Base-by-base conservation (phyloP, 2,888 invertebrate genomes). In the Torymus texanus region DNA sequence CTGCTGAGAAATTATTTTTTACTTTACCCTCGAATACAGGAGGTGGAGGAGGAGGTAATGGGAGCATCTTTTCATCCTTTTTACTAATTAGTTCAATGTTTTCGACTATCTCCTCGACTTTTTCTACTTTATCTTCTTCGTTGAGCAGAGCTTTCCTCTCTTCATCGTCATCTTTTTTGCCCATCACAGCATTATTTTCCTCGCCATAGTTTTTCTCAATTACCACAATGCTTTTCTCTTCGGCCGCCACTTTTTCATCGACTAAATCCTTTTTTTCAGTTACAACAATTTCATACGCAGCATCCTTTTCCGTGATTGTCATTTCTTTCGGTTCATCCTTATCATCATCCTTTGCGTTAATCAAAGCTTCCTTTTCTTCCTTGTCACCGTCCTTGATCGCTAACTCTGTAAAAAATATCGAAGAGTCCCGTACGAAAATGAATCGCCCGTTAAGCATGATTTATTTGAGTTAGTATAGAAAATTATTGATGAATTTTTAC, bases 341-440 rank as follows among this genome's bases (percentile, higher is more conserved):
- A 29, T 53, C 24, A n/a, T 61, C 72, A 0, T 13, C 29, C 16
- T 63, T 51, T 29, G 41, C 41, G 41, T 41, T 41, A 41, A 41
- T 41, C 41, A 41, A 41, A 41, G 41, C 41, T 41, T 41, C 41
- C 41, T 41, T 41, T 68, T 68, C 59, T 50, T 75, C 67, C n/a
- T 53, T 24, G 53, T 68, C 55, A 16, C 68, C 41, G 12, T 50
- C 58, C 58, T 80, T 70, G 0, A 13, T 4, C 4, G 21, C 13
- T 13, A 75, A 12, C 12, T 81, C 80, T 81, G 78, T 14, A 81
- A 81, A 78, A 74, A 1, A 78, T 53, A 81, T 78, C 41, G 18
- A 24, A 71, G 53, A 21, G 56, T 67, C 74, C 63, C 59, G 71
- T 75, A 75, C 78, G 71, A 78, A 78, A 75, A 77, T 18, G 10